Conservation (phyloP, 2,888 invertebrate genomes). For the Spicauda simplicius region DNA sequence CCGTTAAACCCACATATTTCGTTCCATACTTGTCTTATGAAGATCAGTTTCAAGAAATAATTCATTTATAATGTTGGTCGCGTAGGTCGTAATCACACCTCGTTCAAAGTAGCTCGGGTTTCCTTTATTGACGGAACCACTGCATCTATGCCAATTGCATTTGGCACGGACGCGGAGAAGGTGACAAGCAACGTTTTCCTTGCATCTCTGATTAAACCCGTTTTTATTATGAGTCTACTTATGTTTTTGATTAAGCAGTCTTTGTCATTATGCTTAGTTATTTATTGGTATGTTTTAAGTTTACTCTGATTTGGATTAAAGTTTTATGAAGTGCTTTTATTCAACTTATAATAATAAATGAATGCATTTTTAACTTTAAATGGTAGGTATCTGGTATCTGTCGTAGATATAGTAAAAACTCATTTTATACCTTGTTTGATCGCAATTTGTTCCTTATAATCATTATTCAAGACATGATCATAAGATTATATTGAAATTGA, state of each 20-base stretch:
- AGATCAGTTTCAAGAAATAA: background rate
- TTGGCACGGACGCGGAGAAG: conserved; percentile 35
- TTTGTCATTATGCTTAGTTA: background rate
- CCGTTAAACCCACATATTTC: background rate
- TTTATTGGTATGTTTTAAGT: background rate
- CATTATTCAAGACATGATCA: background rate
- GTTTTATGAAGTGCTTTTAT: background rate
- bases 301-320: too few relatives aligned
- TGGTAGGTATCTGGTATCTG: background rate
- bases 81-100: conserved; percentile 11
- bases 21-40: background rate
- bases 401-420: background rate
- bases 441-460: background rate
- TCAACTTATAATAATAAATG: too few relatives aligned
- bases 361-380: background rate
- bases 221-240: background rate
- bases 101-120: conserved; percentile 30
- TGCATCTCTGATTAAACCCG: conserved; percentile 15
- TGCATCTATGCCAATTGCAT: conserved; percentile 38
- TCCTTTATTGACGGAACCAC: conserved; percentile 37
- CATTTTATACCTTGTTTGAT: background rate
- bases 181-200: conserved; percentile 19
- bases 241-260: background rate
- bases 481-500: background rate
- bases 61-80: conserved; percentile 1